A percentile compares a stretch with the other conserved stretches of the same genome.
Conservation (phyloP, 2,888 invertebrate genomes). For the Polydrusus pterygomalis region DNA sequence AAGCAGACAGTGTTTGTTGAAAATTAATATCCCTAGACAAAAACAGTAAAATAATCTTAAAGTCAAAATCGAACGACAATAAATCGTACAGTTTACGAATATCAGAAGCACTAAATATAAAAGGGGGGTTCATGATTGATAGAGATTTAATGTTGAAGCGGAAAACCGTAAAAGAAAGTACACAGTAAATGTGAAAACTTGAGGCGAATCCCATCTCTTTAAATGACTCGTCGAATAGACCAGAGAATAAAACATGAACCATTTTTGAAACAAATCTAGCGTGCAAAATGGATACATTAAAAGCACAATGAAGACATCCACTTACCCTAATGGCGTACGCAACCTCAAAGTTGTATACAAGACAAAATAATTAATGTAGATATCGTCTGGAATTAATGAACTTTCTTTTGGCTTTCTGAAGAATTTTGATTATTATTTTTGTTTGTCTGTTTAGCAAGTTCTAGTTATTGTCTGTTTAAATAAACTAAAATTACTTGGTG, state of each 20-base stretch:
- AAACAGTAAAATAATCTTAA: neutral
- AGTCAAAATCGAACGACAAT: slow-evolving; percentile 32
- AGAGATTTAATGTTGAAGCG: slow-evolving; percentile 50
- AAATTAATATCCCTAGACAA: no score
- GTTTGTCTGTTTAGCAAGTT: neutral
- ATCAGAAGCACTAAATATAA: slow-evolving; percentile 41
- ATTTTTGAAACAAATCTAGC: slow-evolving; percentile 62
- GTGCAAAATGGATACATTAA: slow-evolving; percentile 65
- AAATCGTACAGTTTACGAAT: slow-evolving; percentile 33
- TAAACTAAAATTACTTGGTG: neutral
- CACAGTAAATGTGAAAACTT: slow-evolving; percentile 50
- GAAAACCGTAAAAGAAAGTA: slow-evolving; percentile 44
- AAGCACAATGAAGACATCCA: slow-evolving; percentile 65
- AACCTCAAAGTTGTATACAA: slow-evolving; percentile 42
- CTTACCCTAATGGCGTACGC: slow-evolving; percentile 65
- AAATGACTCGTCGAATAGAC: slow-evolving; percentile 55
- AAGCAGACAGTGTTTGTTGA: no score
- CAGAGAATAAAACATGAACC: slow-evolving; percentile 44
- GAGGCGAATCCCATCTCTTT: slow-evolving; percentile 49
- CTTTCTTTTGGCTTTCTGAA: slow-evolving; percentile 41
- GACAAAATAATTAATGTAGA: slow-evolving; percentile 59
- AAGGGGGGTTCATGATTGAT: slow-evolving; percentile 48
- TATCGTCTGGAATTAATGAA: slow-evolving; percentile 61
- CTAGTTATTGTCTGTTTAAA: neutral
- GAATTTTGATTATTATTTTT: neutral